Percentiles rank a stretch among this genome's conserved stretches.
Conservation (phyloP, 2,888 invertebrate genomes). For the Pheosia gnoma region DNA sequence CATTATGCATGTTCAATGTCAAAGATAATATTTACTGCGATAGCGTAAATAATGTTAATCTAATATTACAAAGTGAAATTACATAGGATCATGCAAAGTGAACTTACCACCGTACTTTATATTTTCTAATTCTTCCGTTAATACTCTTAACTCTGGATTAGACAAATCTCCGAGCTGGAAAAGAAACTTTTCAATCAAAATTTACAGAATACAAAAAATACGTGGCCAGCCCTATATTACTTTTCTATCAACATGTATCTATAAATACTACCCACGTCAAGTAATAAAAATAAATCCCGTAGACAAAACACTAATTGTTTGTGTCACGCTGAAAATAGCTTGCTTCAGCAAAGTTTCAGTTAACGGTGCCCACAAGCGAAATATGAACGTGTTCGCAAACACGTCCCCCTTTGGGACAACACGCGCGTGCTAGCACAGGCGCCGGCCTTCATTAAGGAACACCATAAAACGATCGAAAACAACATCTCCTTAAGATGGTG, state of each 20-base stretch:
- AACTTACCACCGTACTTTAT: conserved; percentile 94
- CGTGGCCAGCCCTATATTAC: background rate
- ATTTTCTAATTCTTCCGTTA: conserved; percentile 96
- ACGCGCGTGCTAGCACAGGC: conserved; percentile 54
- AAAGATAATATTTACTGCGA: too few species aligned
- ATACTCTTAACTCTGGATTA: conserved; percentile 94
- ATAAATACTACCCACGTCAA: background rate
- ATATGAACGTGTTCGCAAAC: conserved; percentile 68
- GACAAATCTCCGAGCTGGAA: conserved; percentile 95
- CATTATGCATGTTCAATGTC: too few species aligned
- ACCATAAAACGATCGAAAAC: conserved; percentile 68
- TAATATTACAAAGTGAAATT: background rate
- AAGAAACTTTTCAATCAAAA: conserved; percentile 17
- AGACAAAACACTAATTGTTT: conserved; percentile 47
- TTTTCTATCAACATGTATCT: background rate
- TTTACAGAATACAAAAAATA: conserved; percentile 3
- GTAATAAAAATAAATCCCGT: conserved; percentile 28
- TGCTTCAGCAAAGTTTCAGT: conserved; percentile 57
- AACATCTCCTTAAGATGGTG: conserved; percentile 50
- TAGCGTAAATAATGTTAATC: background rate
- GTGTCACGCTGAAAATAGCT: conserved; percentile 48
- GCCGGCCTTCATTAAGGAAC: conserved; percentile 67
- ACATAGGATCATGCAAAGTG: background rate
- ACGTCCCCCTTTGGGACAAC: conserved; percentile 63
- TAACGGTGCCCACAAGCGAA: conserved; percentile 54